Base-by-base conservation (phyloP, 1,140 invertebrate species). In the Cataglyphis hispanica region DNA sequence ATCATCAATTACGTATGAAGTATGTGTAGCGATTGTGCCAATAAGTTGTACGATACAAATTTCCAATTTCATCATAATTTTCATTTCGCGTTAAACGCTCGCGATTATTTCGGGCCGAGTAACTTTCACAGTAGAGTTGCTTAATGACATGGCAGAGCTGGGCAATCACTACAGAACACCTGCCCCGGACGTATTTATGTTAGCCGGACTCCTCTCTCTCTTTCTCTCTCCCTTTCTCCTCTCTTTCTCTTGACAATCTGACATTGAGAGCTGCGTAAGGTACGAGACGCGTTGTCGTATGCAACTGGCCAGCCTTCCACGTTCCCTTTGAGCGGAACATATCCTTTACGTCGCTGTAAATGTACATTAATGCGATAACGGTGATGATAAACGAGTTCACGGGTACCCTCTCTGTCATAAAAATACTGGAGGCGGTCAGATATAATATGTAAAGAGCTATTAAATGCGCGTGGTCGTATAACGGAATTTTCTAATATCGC, bases 141-240 rank as follows among this genome's bases (percentile, higher is more conserved):
- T 72, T 83, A 86, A 86, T 86, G 81, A 76, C 13, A 60, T 16
- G 70, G 86, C 40, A 63, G 58, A 66, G 61, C 43, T 50, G 83
- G 63, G 77, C 81, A 89, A 89, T 89, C 87, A 89, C 86, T 89
- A 84, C 75, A 75, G 63, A 80, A 87, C 87, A 89, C 87, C 86
- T 89, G 87, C 75, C 63, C 69, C 76, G 70, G 85, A 85, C 78
- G 63, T 87, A 78, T 81, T 87, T 88, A 88, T 84, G 74, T 87
- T 84, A 72, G 37, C 67, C 66, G 78, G 60, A 56, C 34, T 31
- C 37, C 7, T 58, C 25, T 37, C 19, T 56, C 78, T 61, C 66
- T 84, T 7, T 40, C 10, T 78, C 16, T 40, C 16, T 66, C 22
- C n/a, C 11, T 58, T 19, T 40, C 27, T 56, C 64, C 16, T 19